Base-by-base conservation (phyloP, 2,888 invertebrate genomes). In the Steromphala cineraria region DNA sequence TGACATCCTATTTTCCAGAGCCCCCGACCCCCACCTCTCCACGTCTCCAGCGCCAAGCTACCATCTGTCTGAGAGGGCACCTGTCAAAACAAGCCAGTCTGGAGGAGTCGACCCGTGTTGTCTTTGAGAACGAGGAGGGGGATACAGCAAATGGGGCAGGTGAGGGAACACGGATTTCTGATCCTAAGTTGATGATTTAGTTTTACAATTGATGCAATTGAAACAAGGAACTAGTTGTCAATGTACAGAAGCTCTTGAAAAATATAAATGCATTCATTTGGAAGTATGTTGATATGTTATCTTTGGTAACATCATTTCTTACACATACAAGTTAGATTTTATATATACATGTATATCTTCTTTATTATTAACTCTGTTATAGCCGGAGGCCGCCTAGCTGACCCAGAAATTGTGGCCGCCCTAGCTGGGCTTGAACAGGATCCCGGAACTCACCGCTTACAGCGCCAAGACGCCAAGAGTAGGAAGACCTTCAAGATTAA, bases 381-480 rank as follows among this genome's bases (percentile, higher is more conserved):
- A 75, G 75, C 75, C 24, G 46, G 75, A n/a, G 75, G 75, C n/a
- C 46, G 75, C 15, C 40, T 75, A 15, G 46, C 40, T 13, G 75
- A 75, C 24, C 46, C 40, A 13, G 75, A 75, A 19, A 4, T 75
- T 10, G 75, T 75, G 7, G 75, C 40, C 21, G 75, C 75, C 13
- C 53, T 75, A 53, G 52, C 52, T 21, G 52, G 52, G 0, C 17
- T 75, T 52, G 75, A 75, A 5, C n/a, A 46, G 2, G 86, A 91
- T 56, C 91, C 91, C 5, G 81, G 88, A 55, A 85, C 86, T 67
- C 97, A 94, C 85, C 89, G 94, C 4, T 95, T 98, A 81, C 98
- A 98, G 92, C 95, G 98, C 24, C 96, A 98, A 79, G 98, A 98
- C 94, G 98, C 97, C 53, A 98, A 97, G 91, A 98, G 98, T 90